Percentiles rank a stretch among this genome's conserved stretches.
These are phyloP conservation scores for Rotaria socialis DNA, from an alignment of 2,888 invertebrate genomes.

Conservation along the genomic window DNA sequence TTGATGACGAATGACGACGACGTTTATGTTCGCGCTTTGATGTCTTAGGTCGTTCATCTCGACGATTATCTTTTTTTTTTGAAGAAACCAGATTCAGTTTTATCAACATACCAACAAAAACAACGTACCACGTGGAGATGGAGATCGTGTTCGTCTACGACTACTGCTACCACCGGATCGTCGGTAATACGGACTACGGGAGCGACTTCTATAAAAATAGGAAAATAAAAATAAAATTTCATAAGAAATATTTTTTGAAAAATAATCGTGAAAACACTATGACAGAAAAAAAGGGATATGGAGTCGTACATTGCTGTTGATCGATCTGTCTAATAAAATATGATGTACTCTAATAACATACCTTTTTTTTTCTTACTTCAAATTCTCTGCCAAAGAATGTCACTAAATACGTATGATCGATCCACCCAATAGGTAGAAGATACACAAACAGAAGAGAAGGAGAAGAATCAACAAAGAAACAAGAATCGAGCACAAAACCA, in stretches of 20 bases:
- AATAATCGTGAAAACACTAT: too few species aligned
- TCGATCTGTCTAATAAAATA: neutral
- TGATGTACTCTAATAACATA: slow-evolving; percentile 4
- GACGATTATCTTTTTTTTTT: neutral
- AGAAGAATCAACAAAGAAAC: slow-evolving; percentile 17
- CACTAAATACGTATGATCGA: neutral
- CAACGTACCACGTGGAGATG: neutral
- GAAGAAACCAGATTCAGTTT: too few species aligned
- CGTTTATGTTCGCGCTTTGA: neutral
- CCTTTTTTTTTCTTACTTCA: neutral
- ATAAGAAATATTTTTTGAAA: too few species aligned
- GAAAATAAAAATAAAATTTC: too few species aligned
- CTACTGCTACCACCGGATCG: neutral
- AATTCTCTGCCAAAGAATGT: slow-evolving; percentile 6
- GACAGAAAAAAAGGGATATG: neutral
- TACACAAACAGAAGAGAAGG: slow-evolving; percentile 15
- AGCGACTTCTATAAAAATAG: neutral
- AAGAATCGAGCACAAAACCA: slow-evolving; percentile 28
- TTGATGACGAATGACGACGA: neutral
- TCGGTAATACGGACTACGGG: neutral
- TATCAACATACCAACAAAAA: too few species aligned
- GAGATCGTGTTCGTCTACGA: neutral
- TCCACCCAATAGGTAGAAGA: slow-evolving; percentile 23
- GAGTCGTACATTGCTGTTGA: neutral
- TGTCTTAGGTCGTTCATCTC: neutral